Conservation (phyloP, 2,113 vertebrate genomes). For the Eupsittula cactorum region DNA sequence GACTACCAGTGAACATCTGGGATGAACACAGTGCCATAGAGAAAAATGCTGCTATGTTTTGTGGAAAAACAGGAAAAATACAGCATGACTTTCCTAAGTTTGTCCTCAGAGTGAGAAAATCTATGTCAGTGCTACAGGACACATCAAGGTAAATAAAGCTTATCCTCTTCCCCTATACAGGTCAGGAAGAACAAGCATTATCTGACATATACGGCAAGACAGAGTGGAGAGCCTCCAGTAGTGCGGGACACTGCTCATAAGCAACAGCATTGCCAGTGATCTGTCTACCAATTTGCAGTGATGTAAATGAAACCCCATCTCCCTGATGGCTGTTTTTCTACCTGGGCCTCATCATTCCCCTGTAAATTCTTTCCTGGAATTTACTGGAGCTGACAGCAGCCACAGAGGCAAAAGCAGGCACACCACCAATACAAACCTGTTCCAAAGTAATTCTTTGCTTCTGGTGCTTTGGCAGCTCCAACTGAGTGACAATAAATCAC, state of each 20-base stretch:
- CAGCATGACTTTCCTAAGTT: background rate
- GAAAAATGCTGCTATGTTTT: background rate
- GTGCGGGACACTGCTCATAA: background rate
- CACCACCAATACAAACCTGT: background rate
- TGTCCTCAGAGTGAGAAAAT: background rate
- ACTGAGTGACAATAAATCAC: slow-evolving; percentile 34
- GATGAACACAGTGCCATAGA: background rate
- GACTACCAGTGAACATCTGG: background rate
- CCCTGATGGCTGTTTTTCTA: background rate
- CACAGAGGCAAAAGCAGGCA: background rate
- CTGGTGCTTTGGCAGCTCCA: slow-evolving; percentile 49
- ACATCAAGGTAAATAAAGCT: background rate
- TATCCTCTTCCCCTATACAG: background rate
- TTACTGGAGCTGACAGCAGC: background rate
- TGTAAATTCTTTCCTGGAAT: slow-evolving; percentile 8
- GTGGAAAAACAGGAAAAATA: background rate
- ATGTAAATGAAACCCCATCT: background rate
- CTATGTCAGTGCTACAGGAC: background rate
- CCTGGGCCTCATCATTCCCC: background rate
- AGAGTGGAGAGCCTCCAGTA: background rate
- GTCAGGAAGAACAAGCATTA: background rate
- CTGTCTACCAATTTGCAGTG: background rate
- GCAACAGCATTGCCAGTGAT: background rate
- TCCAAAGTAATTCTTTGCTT: slow-evolving; percentile 16
- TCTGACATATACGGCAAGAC: background rate